Evolutionary conservation across 2,888 invertebrate genomes (phyloP), one percentile per base, ranked within the genome.

Genomic region (Synergus gifuensis): DNA sequence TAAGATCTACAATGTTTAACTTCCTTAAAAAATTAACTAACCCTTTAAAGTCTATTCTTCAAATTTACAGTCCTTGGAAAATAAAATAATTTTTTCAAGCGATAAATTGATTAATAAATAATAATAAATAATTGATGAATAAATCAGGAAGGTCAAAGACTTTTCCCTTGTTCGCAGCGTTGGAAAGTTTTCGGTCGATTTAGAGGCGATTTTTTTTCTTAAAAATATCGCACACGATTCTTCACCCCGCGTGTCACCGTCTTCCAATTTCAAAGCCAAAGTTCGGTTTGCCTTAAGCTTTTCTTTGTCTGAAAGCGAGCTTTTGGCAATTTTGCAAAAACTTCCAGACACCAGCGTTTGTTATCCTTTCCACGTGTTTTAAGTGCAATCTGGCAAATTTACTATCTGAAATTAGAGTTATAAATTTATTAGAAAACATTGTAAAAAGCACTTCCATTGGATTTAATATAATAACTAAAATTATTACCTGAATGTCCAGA

Each of bases 241-340:
- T 67, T 60, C 60, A 77, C 78, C 69, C 73, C 46, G 64, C 69
- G 76, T 64, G 63, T 78, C 73, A 69, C 54, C 67, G 78, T 78
- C 79, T 79, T 77, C 76, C 81, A 79, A 83, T 78, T 81, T 81
- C 77, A 80, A 81, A 79, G 77, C 78, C 77, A 77, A 76, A 80
- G 79, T 76, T 76, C 64, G 60, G 79, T 49, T 66, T 79, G 77
- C 77, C 60, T 60, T 60, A 79, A 76, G 64, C 63, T 79, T 79
- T 76, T 73, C 69, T 83, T 83, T 82, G 83, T 83, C 77, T 60
- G 79, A 79, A 78, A 63, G 69, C 40, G 73, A 40, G 62, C 69
- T 83, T 83, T 83, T 85, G 85, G 83, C 84, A 83, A 83, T 79
- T 82, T 82, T 63, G 79, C 83, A 83, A 82, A 79, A 80, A 54